A percentile compares a stretch with the other conserved stretches of the same genome.
Evolutionary conservation across 2,888 invertebrate genomes (phyloP).

Genomic region (Omphaloscelis lunosa): DNA sequence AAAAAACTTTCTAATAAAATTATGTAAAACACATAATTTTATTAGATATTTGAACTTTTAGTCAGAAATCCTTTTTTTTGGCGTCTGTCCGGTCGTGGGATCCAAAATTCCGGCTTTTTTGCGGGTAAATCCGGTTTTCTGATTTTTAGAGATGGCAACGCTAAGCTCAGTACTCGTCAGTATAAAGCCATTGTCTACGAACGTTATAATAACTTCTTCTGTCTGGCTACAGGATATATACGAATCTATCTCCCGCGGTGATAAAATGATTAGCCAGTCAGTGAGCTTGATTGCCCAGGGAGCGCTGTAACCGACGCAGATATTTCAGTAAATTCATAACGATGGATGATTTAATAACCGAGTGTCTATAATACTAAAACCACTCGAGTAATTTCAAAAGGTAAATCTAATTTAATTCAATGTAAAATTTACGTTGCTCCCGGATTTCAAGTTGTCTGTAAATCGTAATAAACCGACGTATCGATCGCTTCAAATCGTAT

Average conservation of each 20-base stretch:
- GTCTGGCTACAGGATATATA: neutral
- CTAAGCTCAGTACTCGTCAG: neutral
- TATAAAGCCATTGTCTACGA: neutral
- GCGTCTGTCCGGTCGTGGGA: too few relatives aligned
- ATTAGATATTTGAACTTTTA: too few relatives aligned
- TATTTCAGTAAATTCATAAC: constrained; percentile 5
- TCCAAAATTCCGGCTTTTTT: too few relatives aligned
- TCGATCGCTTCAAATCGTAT: constrained; percentile 38
- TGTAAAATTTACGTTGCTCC: constrained; percentile 14
- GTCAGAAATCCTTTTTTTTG: too few relatives aligned
- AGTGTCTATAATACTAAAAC: constrained; percentile 22
- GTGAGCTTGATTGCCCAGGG: neutral
- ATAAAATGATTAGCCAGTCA: neutral
- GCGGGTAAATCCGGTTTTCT: too few relatives aligned
- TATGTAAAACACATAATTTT: too few relatives aligned
- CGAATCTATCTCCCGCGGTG: neutral
- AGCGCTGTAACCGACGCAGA: neutral
- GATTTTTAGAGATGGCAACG: too few relatives aligned
- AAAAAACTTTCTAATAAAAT: too few relatives aligned
- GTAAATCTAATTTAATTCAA: constrained; percentile 25
- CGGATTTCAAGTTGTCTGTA: constrained; percentile 13
- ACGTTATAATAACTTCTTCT: neutral
- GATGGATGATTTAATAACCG: neutral
- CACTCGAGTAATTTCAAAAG: constrained; percentile 30
- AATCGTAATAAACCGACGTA: constrained; percentile 32